These are phyloP conservation scores for Exocentrus adspersus DNA, from an alignment of 2,888 invertebrate species.

Conservation along the genomic window DNA sequence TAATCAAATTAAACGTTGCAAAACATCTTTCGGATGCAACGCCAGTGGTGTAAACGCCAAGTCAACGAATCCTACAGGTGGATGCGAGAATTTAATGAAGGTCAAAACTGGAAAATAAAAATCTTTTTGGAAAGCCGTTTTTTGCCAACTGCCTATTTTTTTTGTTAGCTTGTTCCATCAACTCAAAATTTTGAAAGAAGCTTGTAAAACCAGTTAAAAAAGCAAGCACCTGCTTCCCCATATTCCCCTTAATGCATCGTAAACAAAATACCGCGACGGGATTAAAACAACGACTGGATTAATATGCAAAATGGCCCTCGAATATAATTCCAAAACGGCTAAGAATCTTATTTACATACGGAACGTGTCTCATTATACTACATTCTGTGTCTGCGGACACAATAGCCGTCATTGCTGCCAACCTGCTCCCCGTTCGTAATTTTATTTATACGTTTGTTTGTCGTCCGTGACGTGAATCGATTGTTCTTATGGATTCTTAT, in stretches of 20 bases:
- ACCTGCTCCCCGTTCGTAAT: slow-evolving; percentile 37
- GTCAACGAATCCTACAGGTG: too few species aligned
- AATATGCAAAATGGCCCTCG: slow-evolving; percentile 24
- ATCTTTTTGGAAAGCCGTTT: too few species aligned
- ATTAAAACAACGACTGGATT: slow-evolving; percentile 17
- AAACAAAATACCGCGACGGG: slow-evolving; percentile 24
- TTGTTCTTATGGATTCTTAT: slow-evolving; percentile 40
- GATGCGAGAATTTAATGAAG: too few species aligned
- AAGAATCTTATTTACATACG: slow-evolving; percentile 34
- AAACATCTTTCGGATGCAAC: background rate
- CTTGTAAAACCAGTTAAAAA: background rate
- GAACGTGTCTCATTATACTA: slow-evolving; percentile 36
- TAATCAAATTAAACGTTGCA: background rate
- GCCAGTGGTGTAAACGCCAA: too few species aligned
- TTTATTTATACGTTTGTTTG: slow-evolving; percentile 40
- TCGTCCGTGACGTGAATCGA: slow-evolving; percentile 43
- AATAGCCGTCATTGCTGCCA: slow-evolving; percentile 39
- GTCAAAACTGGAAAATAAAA: too few species aligned
- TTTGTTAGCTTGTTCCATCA: too few species aligned
- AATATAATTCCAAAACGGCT: slow-evolving; percentile 31
- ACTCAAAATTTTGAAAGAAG: too few species aligned
- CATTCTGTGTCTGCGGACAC: slow-evolving; percentile 34
- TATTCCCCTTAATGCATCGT: slow-evolving; percentile 14
- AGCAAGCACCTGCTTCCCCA: background rate
- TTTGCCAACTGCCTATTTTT: too few species aligned